A percentile compares a stretch with the other conserved stretches of the same genome.
These are phyloP conservation scores for Regulus satrapa DNA, from an alignment of 2,113 vertebrate species.

Conservation along the genomic window DNA sequence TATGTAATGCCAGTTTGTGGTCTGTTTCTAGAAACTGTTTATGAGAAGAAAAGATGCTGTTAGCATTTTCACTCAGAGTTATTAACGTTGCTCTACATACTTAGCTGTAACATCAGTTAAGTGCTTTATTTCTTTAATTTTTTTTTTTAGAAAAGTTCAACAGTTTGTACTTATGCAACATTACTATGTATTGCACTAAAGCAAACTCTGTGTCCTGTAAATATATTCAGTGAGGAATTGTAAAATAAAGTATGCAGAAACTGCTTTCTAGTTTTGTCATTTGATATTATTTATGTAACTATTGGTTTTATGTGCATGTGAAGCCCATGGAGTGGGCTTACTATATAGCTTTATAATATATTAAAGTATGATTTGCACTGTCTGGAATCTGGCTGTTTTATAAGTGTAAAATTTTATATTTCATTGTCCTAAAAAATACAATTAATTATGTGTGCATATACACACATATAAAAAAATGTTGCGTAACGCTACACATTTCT, in stretches of 20 bases:
- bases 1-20: neutral
- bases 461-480: neutral
- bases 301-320: neutral
- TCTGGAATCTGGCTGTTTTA: constrained; percentile 17
- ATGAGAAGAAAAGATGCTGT: constrained; percentile 72
- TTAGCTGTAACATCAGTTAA: constrained; percentile 79
- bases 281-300: constrained; percentile 25
- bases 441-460: neutral
- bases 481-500: neutral
- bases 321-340: neutral
- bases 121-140: constrained; percentile 77
- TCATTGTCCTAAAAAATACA: neutral
- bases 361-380: neutral
- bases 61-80: constrained; percentile 75
- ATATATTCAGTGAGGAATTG: constrained; percentile 93
- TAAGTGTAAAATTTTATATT: neutral
- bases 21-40: constrained; percentile 71
- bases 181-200: constrained; percentile 95
- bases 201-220: constrained; percentile 92
- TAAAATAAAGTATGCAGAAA: constrained; percentile 79
- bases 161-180: constrained; percentile 96
- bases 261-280: constrained; percentile 35
- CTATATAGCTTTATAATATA: neutral
- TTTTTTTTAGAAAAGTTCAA: constrained; percentile 78
- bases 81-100: constrained; percentile 81